A percentile compares a stretch with the other conserved stretches of the same genome.
Conservation (phyloP, 35 echinoderm and acorn worm species). For the Nesometra sesokonis region DNA sequence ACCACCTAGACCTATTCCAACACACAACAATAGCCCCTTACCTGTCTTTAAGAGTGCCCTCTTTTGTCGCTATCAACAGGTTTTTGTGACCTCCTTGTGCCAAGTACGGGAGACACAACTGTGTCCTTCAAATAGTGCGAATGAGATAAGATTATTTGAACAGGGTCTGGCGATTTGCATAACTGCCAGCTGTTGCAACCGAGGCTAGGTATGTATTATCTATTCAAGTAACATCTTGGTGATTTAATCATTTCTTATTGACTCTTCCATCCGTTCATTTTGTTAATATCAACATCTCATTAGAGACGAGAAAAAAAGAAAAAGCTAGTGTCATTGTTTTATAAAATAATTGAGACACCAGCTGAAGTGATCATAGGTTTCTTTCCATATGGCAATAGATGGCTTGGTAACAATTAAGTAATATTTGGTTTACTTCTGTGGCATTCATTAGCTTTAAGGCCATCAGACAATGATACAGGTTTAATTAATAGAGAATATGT, state of each 20-base stretch:
- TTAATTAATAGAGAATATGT: neutral
- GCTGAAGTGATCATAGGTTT: neutral
- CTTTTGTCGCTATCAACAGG: neutral
- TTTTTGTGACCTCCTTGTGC: neutral
- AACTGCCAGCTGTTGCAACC: neutral
- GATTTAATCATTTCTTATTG: neutral
- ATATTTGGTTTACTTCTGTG: neutral
- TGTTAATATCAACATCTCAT: neutral
- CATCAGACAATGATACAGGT: neutral
- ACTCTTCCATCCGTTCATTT: neutral
- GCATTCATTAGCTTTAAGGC: neutral
- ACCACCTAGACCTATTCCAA: too few species aligned
- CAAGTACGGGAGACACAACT: neutral
- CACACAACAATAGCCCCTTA: neutral
- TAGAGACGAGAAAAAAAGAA: neutral
- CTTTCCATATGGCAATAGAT: neutral
- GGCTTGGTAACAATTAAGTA: neutral
- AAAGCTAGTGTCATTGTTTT: neutral
- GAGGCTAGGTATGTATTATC: neutral
- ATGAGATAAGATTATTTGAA: neutral
- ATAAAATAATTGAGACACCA: neutral
- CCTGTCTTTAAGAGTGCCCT: neutral
- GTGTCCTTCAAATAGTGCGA: neutral
- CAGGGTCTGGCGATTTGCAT: neutral
- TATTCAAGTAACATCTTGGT: neutral